A percentile compares a stretch with the other conserved stretches of the same genome.
These are phyloP conservation scores for Peucedramus taeniatus DNA, from an alignment of 2,113 vertebrate species.

Conservation along the genomic window DNA sequence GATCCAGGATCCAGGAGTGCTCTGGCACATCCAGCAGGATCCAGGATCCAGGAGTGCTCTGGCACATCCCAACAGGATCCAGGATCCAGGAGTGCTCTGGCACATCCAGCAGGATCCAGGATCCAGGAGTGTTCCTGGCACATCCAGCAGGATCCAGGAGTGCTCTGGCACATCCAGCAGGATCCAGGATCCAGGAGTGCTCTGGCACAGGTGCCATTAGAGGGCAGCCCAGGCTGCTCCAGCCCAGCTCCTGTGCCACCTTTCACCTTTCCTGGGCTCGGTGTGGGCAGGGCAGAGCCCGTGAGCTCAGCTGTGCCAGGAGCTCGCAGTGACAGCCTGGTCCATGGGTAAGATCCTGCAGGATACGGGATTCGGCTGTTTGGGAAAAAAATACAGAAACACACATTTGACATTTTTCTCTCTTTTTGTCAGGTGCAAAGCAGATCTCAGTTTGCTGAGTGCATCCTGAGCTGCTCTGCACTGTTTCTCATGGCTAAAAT, in stretches of 20 bases:
- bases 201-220: conserved; percentile 35
- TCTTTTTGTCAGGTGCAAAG: not conserved
- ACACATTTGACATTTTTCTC: not conserved
- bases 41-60: too few species aligned
- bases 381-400: not conserved
- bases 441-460: not conserved
- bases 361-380: not conserved
- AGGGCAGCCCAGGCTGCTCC: conserved; percentile 62
- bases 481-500: not conserved
- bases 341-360: not conserved
- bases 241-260: not conserved
- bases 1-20: not conserved
- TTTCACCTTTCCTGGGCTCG: conserved; percentile 63
- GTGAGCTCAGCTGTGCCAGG: conserved; percentile 50
- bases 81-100: not conserved
- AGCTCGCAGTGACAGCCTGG: conserved; percentile 36
- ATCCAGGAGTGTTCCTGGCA: not conserved
- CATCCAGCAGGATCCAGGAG: not conserved
- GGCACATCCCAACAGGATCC: not conserved
- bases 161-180: too few species aligned
- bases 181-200: not conserved
- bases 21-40: not conserved
- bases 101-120: not conserved
- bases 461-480: not conserved
- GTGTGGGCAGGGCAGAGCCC: conserved; percentile 68